phyloP scores from a whole-genome alignment of 2,888 invertebrate genomes.

The Drosophila imparisetae region DNA sequence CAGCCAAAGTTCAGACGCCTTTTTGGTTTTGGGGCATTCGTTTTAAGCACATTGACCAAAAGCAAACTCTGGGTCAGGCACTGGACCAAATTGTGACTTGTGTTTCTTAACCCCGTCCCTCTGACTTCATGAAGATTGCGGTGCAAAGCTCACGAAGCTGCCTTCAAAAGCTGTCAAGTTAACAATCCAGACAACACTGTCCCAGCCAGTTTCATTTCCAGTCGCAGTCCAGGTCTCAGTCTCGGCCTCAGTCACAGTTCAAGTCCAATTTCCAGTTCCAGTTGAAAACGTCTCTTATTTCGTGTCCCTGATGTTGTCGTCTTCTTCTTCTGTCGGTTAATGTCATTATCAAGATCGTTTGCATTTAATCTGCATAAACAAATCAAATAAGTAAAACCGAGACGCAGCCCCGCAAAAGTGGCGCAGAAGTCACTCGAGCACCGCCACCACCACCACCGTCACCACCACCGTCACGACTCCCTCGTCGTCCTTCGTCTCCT shows the following conservation, averaged over 20 bases:
- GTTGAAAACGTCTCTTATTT: conserved; percentile 53
- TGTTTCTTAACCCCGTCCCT: conserved; percentile 13
- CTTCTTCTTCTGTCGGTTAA: conserved; percentile 81
- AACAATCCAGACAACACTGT: conserved; percentile 76
- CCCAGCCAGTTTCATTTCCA: conserved; percentile 22
- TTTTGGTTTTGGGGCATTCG: conserved; percentile 68
- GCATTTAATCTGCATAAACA: conserved; percentile 83
- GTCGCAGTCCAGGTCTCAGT: conserved; percentile 27
- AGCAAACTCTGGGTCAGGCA: conserved; percentile 67
- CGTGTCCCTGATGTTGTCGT: conserved; percentile 61
- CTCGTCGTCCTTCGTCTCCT: conserved; percentile 30
- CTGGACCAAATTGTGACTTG: conserved; percentile 25
- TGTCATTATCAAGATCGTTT: conserved; percentile 84
- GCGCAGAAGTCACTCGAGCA: conserved; percentile 68
- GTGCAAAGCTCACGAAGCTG: conserved; percentile 69
- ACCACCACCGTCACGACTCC: conserved; percentile 45
- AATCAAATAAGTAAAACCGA: conserved; percentile 77
- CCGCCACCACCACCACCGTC: conserved; percentile 29
- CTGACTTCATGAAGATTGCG: conserved; percentile 64
- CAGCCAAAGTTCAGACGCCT: conserved; percentile 67
- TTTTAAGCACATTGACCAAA: conserved; percentile 74
- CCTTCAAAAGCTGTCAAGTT: conserved; percentile 83
- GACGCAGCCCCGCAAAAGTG: conserved; percentile 64
- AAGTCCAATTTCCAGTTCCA: conserved; percentile 35
- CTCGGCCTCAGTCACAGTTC: conserved; percentile 18